These are phyloP conservation scores for Acrossocheilus wenchowensis DNA, from an alignment of 2,797 vertebrate species.

Conservation along the genomic window DNA sequence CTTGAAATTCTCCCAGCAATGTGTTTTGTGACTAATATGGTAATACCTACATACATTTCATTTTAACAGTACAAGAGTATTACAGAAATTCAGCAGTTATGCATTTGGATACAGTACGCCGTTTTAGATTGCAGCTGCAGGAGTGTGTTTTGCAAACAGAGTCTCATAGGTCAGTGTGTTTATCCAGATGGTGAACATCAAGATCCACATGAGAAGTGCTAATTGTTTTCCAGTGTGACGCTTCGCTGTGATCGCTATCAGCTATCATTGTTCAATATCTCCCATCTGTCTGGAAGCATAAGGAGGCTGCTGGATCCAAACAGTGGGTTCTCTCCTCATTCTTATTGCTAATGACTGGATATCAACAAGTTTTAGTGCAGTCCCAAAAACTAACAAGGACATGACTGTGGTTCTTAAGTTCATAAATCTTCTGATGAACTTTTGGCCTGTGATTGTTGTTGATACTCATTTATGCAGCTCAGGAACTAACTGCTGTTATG, in stretches of 20 bases:
- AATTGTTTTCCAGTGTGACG: constrained; percentile 37
- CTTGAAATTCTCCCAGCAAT: not conserved
- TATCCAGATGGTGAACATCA: constrained; percentile 53
- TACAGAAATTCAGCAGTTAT: not conserved
- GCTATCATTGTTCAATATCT: constrained; percentile 51
- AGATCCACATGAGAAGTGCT: constrained; percentile 45
- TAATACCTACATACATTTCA: not conserved
- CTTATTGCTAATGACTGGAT: constrained; percentile 6
- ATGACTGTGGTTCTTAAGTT: not conserved
- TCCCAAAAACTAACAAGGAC: not conserved
- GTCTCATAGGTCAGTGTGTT: constrained; percentile 39
- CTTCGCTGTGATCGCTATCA: constrained; percentile 15
- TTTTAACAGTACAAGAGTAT: not conserved
- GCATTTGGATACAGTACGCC: not conserved
- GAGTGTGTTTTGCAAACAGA: constrained; percentile 14
- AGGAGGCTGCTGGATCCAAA: constrained; percentile 35
- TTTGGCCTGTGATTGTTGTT: constrained; percentile 2
- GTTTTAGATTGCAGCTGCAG: not conserved
- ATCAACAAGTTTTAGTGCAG: constrained; percentile 33
- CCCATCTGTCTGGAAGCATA: constrained; percentile 47
- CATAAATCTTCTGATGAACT: not conserved
- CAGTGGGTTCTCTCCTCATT: not conserved
- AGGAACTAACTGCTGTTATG: not conserved
- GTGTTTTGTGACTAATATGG: not conserved
- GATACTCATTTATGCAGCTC: not conserved